Base-by-base conservation (phyloP, 2,113 vertebrate genomes). In the Arvicanthis niloticus region DNA sequence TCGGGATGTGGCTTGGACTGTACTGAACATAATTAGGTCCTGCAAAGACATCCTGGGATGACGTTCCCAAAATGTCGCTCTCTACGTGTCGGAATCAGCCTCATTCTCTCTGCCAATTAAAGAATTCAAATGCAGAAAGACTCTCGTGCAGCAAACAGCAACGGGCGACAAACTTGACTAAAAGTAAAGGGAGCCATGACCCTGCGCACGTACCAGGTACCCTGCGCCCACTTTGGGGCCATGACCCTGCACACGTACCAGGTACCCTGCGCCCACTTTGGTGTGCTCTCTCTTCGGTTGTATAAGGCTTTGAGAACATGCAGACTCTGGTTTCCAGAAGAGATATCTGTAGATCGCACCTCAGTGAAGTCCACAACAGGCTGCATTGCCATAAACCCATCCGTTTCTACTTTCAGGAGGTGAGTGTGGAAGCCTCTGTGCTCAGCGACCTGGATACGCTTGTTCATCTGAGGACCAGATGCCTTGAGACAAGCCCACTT, bases 221-320 rank as follows among this genome's bases (percentile, higher is more conserved):
- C 34, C 34, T 48, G n/a, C 12, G 77, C 29, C n/a, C n/a, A n/a
- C n/a, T n/a, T n/a, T n/a, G n/a, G n/a, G n/a, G n/a, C n/a, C n/a
- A n/a, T n/a, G n/a, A n/a, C n/a, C n/a, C n/a, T n/a, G n/a, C n/a
- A n/a, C n/a, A n/a, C n/a, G n/a, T n/a, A n/a, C n/a, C n/a, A n/a
- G n/a, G n/a, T n/a, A n/a, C n/a, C n/a, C n/a, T n/a, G n/a, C n/a
- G n/a, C n/a, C 17, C 26, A 15, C 8, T 22, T 65, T 62, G 19
- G 24, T 4, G 0, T 8, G 1, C 4, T 68, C 0, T 29, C 42
- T 34, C 11, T 21, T 81, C 3, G 40, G 45, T 19, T 21, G 12
- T 31, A 2, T 15, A 37, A 45, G 3, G 10, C 4, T 19, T 42
- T 29, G 76, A 13, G 13, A 62, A 5, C 12, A 3, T 37, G 10